Base-by-base conservation (phyloP, 2,888 invertebrate species). In the Slavum lentiscoides region DNA sequence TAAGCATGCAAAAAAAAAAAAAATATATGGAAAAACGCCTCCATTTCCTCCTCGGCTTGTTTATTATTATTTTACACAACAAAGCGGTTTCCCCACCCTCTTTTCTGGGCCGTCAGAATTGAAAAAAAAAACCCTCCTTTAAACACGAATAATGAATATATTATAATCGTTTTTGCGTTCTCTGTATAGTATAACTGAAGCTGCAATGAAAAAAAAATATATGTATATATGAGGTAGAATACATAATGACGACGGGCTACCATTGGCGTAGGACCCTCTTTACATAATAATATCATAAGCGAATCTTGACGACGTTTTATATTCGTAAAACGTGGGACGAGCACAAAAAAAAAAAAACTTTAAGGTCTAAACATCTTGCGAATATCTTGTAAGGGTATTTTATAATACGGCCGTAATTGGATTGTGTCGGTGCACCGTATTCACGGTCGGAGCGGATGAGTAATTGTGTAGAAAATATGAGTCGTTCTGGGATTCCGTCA, bases 41-140 rank as follows among this genome's bases (percentile, higher is more conserved):
- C 64, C 70, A 43, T 72, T 72, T 80, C 80, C 62, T 80, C 69
- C 70, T 80, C 80, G 39, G 80, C 70, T 80, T 80, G 80, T 80
- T 80, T 80, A 80, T 80, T 80, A 80, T 80, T 80, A 80, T 80
- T 80, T 80, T 80, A 80, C 70, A 80, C 80, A 72, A 80, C 80
- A 80, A 80, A 80, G 80, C 80, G 80, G 69, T 80, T 80, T 80
- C 64, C 70, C 80, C 80, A 70, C 80, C 80, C 75, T 67, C 7
- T 66, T 70, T 72, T 30, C 59, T 58, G 68, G 62, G 13, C 77
- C 30, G 62, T 70, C 69, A 61, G 49, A 69, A 77, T 62, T 30
- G 30, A 30, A 30, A 30, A 30, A 55, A 77, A 62, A 64, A 68
- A 69, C 49, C 15, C 53, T 58, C 66, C 55, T 80, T 80, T 80